Evolutionary conservation across 37 sponge, comb jelly and placozoan genomes (phyloP).

Genomic region (Ephydatia muelleri): DNA sequence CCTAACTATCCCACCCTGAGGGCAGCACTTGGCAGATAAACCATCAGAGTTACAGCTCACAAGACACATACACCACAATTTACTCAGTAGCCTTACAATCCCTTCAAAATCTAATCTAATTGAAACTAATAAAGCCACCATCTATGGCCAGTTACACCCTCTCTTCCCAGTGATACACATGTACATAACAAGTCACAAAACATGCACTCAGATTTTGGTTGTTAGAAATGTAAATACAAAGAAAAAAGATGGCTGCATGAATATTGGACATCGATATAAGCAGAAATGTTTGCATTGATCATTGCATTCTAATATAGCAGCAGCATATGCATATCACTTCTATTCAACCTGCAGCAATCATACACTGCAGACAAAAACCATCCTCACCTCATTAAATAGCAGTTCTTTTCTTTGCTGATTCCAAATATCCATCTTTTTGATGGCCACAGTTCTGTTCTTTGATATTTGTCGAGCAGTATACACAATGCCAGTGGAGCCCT

Average conservation of each 20-base stretch:
- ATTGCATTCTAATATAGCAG: not conserved
- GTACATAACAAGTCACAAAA: not conserved
- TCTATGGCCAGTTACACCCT: not conserved
- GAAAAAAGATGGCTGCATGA: no score
- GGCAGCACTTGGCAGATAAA: no score
- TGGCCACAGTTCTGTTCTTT: constrained; percentile 59
- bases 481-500: constrained; percentile 89
- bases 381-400: constrained; percentile 92
- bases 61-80: no score
- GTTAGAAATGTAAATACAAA: no score
- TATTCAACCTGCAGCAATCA: not conserved
- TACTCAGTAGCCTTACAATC: not conserved
- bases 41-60: no score
- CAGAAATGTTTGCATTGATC: no score
- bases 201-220: no score
- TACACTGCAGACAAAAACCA: not conserved
- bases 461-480: constrained; percentile 62
- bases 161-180: not conserved
- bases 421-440: constrained; percentile 93
- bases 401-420: constrained; percentile 91
- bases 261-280: no score
- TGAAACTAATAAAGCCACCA: not conserved
- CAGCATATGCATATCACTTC: no score
- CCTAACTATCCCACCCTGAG: no score
- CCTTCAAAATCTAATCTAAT: not conserved